Percentiles rank a stretch among this genome's conserved stretches.
These are phyloP conservation scores for Condylura cristata DNA, from an alignment of 2,113 vertebrate species.

Conservation along the genomic window DNA sequence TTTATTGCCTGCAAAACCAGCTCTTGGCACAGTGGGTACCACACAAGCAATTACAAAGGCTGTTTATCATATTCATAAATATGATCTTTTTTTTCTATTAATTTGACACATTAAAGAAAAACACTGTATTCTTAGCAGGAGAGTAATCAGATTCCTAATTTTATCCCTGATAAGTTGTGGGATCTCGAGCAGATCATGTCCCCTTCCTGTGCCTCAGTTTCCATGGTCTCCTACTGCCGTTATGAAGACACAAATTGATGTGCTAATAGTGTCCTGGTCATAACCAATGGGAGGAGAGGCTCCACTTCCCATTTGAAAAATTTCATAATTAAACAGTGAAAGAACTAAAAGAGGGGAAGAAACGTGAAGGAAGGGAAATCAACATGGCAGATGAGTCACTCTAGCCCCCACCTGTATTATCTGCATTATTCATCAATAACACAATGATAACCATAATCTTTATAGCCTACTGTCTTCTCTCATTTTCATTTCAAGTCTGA, in stretches of 20 bases:
- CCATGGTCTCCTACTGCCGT: neutral
- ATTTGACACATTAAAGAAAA: neutral
- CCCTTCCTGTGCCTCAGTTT: neutral
- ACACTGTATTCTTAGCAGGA: neutral
- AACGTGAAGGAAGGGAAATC: neutral
- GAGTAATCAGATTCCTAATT: neutral
- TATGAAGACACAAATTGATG: neutral
- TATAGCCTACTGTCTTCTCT: neutral
- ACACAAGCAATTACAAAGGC: neutral
- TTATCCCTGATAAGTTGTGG: neutral
- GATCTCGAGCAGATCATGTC: neutral
- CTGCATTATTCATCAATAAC: neutral
- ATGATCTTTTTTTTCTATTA: neutral
- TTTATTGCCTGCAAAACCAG: neutral
- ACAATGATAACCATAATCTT: neutral
- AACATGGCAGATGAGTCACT: neutral
- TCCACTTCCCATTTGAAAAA: neutral
- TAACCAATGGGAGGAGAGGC: neutral
- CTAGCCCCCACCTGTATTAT: neutral
- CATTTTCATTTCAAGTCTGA: neutral
- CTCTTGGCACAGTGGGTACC: neutral
- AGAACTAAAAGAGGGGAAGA: neutral
- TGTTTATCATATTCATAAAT: neutral
- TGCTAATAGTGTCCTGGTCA: too few species aligned
- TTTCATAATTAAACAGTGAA: neutral